phyloP scores from a whole-genome alignment of 2,797 vertebrate species.

The Hippoglossus hippoglossus region DNA sequence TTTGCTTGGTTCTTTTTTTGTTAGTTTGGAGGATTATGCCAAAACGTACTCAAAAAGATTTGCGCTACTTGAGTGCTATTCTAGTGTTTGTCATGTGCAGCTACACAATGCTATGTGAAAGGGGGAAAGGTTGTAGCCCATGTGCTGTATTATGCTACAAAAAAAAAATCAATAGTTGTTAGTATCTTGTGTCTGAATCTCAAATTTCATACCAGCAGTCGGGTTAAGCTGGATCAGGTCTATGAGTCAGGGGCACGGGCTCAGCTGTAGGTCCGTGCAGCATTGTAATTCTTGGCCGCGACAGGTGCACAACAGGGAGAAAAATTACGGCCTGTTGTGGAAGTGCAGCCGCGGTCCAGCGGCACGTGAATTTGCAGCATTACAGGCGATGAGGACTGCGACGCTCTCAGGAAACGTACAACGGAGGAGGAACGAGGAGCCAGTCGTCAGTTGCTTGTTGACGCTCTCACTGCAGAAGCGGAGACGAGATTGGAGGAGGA shows the following conservation, averaged over 20 bases:
- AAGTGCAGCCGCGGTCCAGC: conserved; percentile 13
- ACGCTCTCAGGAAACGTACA: conserved; percentile 63
- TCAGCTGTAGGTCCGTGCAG: no score
- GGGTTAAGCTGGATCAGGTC: not conserved
- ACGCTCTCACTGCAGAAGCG: conserved; percentile 53
- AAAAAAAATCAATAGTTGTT: not conserved
- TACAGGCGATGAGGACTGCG: conserved; percentile 39
- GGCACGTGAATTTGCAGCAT: conserved; percentile 13
- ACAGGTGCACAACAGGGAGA: not conserved
- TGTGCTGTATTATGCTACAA: not conserved
- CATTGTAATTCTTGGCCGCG: not conserved
- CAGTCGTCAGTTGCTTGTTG: conserved; percentile 75
- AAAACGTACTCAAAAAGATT: no score
- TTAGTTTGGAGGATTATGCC: no score
- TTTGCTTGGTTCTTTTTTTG: no score
- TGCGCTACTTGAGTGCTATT: no score
- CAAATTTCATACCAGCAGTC: not conserved
- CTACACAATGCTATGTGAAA: not conserved
- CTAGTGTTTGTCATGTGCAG: not conserved
- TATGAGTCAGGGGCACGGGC: no score
- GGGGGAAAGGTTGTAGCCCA: not conserved
- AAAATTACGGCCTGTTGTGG: not conserved
- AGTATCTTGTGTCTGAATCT: not conserved
- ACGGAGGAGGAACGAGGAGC: conserved; percentile 55
- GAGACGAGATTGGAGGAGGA: conserved; percentile 39